Base-by-base conservation (phyloP, 1,140 invertebrate species). In the Thaumatotibia leucotreta region DNA sequence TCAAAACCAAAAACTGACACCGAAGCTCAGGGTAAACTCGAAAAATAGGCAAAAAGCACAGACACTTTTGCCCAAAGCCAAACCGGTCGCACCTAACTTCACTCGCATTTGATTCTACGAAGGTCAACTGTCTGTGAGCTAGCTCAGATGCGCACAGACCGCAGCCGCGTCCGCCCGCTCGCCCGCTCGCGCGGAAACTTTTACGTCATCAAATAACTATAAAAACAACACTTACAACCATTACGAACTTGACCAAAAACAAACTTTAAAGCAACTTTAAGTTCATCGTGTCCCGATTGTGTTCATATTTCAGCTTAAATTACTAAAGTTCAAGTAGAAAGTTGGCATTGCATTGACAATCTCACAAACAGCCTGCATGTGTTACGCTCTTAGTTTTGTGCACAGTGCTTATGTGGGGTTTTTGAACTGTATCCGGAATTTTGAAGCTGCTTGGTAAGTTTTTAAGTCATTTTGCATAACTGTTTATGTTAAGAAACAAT, bases 31-130 rank as follows among this genome's bases (percentile, higher is more conserved):
- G 49, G n/a, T 24, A 61, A 24, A 50, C 39, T 65, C 63, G 72
- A 76, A 73, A 73, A 71, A 71, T 65, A 50, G 61, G 71, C 75
- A 75, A 73, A 73, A 69, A 69, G 68, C 68, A 75, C 62, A 70
- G 67, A 67, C 69, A 79, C 80, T 84, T 82, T 82, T 82, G 82
- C 76, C 82, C 75, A 84, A 83, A 80, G 76, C 23, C 74, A 62
- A 79, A 86, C 82, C 82, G 82, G 82, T 86, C 50, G 70, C 61
- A 65, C 65, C 83, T 70, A 83, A 81, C 80, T 86, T 82, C 80
- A 77, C 66, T 64, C 75, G 78, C 76, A 75, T 80, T 80, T 85
- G 74, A 85, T 83, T 83, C 78, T 50, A 45, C 77, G 83, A 86
- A 86, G 83, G 80, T 82, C 82, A 84, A 71, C 65, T 67, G 27